These are phyloP conservation scores for Notodonta ziczac DNA, from an alignment of 2,888 invertebrate genomes.

Conservation along the genomic window DNA sequence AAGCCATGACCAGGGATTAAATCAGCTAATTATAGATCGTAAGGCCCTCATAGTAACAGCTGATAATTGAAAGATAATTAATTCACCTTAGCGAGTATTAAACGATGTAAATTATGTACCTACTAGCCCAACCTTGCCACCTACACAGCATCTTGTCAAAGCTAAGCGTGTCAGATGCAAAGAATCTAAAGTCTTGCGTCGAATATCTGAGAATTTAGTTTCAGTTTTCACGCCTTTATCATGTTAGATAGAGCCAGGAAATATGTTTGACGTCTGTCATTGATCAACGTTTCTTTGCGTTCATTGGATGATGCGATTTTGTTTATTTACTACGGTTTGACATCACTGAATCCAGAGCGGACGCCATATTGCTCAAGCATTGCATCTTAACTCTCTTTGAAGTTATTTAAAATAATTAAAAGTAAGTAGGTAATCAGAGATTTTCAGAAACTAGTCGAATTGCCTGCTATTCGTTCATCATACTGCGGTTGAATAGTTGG, in stretches of 20 bases:
- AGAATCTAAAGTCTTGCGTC: neutral
- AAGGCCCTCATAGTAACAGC: neutral
- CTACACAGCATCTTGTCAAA: slow-evolving; percentile 1
- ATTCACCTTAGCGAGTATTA: neutral
- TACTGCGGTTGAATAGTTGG: too few species aligned
- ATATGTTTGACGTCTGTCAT: neutral
- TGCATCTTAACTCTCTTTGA: too few species aligned
- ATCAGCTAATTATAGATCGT: neutral
- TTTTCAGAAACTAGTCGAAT: too few species aligned
- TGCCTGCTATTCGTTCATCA: too few species aligned
- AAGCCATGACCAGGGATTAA: neutral
- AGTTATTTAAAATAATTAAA: too few species aligned
- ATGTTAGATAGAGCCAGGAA: neutral
- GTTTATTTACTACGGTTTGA: too few species aligned
- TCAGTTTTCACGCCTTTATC: slow-evolving; percentile 1
- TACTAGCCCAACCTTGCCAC: slow-evolving; percentile 1
- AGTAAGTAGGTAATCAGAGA: too few species aligned
- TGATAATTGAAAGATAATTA: neutral
- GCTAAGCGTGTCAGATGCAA: neutral
- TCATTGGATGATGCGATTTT: too few species aligned
- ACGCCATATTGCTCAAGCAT: too few species aligned
- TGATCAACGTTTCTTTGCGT: too few species aligned
- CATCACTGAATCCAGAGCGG: too few species aligned
- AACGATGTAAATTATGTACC: neutral
- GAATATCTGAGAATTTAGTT: neutral